Percentiles rank a stretch among this genome's conserved stretches.
These are phyloP conservation scores for Candidula unifasciata DNA, from an alignment of 2,888 invertebrate genomes.

Conservation along the genomic window DNA sequence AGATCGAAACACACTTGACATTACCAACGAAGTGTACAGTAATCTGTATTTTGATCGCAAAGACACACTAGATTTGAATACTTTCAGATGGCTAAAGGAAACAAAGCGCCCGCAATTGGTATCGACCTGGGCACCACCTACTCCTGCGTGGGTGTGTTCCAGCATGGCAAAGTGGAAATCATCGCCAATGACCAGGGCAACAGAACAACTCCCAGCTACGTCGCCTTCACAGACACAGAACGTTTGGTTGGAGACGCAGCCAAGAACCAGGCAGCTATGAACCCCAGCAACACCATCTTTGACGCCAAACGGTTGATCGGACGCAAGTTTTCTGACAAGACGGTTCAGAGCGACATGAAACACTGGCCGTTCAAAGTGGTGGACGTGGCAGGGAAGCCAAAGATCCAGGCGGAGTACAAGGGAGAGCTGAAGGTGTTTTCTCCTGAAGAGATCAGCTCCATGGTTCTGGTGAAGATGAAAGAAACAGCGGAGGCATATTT, in stretches of 20 bases:
- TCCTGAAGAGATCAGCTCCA: conserved; percentile 82
- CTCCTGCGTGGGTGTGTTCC: conserved; percentile 24
- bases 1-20: no score
- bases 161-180: conserved; percentile 30
- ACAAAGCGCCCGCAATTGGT: background rate
- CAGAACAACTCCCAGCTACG: conserved; percentile 31
- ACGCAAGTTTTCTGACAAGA: conserved; percentile 62
- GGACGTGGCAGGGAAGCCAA: conserved; percentile 64
- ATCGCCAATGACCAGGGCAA: conserved; percentile 33
- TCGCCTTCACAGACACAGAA: conserved; percentile 24
- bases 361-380: conserved; percentile 58
- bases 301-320: conserved; percentile 73
- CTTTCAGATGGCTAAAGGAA: no score
- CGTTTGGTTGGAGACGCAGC: conserved; percentile 66
- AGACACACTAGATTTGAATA: no score
- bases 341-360: conserved; percentile 69
- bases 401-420: conserved; percentile 80
- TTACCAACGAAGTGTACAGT: no score
- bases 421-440: conserved; percentile 90
- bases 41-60: no score
- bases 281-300: conserved; percentile 85
- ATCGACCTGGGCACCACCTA: conserved; percentile 25
- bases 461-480: conserved; percentile 22
- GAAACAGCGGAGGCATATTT: conserved; percentile 19
- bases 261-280: conserved; percentile 81